phyloP scores from a whole-genome alignment of 1,140 invertebrate genomes.

The Battus philenor region DNA sequence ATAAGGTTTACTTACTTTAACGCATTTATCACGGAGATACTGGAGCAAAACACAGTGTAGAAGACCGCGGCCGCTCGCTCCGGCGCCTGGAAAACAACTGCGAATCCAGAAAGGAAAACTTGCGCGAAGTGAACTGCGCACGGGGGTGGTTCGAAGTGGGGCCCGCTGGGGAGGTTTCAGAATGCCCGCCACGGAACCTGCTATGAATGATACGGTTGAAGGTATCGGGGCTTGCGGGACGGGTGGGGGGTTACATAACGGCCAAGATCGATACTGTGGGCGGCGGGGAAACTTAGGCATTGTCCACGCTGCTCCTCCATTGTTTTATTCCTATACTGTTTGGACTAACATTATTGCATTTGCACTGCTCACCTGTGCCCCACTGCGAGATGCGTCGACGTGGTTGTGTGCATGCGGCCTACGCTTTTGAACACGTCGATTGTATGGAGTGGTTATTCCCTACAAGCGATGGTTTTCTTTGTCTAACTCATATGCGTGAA shows the following conservation, averaged over 20 bases:
- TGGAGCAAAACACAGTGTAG: slow-evolving; percentile 48
- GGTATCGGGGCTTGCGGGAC: slow-evolving; percentile 31
- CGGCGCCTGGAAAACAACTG: slow-evolving; percentile 51
- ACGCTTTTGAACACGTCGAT: no score
- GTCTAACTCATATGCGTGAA: no score
- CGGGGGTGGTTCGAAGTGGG: slow-evolving; percentile 21
- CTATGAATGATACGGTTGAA: slow-evolving; percentile 50
- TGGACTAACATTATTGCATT: slow-evolving; percentile 10
- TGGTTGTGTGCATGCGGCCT: no score
- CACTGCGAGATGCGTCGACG: no score
- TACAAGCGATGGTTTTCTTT: no score
- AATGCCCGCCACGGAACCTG: slow-evolving; percentile 41
- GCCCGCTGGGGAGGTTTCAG: slow-evolving; percentile 30
- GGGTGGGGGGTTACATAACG: slow-evolving; percentile 58
- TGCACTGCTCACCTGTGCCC: slow-evolving; percentile 7
- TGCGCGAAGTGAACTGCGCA: slow-evolving; percentile 46
- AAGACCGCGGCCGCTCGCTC: slow-evolving; percentile 24
- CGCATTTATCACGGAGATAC: slow-evolving; percentile 50
- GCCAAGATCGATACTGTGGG: slow-evolving; percentile 53
- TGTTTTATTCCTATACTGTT: slow-evolving; percentile 15
- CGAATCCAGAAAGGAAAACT: slow-evolving; percentile 28
- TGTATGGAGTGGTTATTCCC: no score
- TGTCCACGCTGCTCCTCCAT: slow-evolving; percentile 31
- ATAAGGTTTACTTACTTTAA: slow-evolving; percentile 46
- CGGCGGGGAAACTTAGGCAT: slow-evolving; percentile 33